Conservation (phyloP, 2,888 invertebrate species). For the Idaea dimidiata region DNA sequence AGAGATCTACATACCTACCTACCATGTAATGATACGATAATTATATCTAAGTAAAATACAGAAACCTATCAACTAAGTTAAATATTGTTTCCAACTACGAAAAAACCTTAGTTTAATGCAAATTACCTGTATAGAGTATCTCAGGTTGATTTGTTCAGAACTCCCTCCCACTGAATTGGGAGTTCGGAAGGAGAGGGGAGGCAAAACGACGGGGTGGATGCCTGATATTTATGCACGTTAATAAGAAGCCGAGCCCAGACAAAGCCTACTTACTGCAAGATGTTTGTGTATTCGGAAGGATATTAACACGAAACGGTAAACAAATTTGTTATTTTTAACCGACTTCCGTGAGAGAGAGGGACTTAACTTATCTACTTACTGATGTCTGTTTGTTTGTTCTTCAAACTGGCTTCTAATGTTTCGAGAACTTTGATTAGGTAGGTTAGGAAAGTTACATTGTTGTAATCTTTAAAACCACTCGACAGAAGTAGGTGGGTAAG, state of each 20-base stretch:
- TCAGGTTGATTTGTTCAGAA: constrained; percentile 61
- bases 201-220: constrained; percentile 43
- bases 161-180: constrained; percentile 55
- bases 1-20: no score
- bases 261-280: constrained; percentile 51
- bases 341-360: neutral
- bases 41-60: constrained; percentile 42
- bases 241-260: constrained; percentile 65
- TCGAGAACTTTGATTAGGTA: neutral
- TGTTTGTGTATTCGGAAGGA: constrained; percentile 28
- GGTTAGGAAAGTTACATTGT: neutral
- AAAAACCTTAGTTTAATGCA: constrained; percentile 30
- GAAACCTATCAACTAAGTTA: constrained; percentile 26
- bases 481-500: neutral
- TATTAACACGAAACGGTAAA: constrained; percentile 10
- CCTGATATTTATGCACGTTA: constrained; percentile 75
- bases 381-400: neutral
- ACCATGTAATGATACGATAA: no score
- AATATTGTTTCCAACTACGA: constrained; percentile 14
- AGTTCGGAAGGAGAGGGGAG: constrained; percentile 48
- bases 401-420: neutral
- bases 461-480: constrained; percentile 1
- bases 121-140: constrained; percentile 30
- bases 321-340: constrained; percentile 8
- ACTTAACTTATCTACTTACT: neutral